Evolutionary conservation across 2,797 vertebrate genomes (phyloP).

Genomic region (Poecilia gillii): DNA sequence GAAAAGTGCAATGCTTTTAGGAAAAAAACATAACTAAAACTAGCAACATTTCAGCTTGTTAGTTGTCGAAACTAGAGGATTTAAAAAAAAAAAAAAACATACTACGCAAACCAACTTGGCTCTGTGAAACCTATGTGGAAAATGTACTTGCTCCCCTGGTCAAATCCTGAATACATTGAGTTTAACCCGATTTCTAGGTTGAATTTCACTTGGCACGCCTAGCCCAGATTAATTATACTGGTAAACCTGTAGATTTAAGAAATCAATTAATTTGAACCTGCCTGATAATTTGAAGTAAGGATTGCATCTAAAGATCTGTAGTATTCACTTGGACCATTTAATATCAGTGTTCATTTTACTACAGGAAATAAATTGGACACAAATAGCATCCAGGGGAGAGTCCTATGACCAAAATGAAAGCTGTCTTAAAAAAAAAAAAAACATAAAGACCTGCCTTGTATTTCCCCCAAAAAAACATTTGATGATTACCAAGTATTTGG

Average conservation of each 20-base stretch:
- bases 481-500: neutral
- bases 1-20: neutral
- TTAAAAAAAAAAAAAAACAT: neutral
- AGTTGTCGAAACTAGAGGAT: neutral
- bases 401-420: neutral
- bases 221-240: neutral
- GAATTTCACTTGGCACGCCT: neutral
- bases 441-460: neutral
- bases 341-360: neutral
- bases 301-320: neutral
- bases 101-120: neutral
- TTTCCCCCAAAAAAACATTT: neutral
- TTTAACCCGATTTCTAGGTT: neutral
- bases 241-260: neutral
- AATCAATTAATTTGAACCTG: neutral
- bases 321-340: neutral
- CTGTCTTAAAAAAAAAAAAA: neutral
- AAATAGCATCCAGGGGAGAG: neutral
- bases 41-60: neutral
- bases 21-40: neutral
- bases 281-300: neutral
- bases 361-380: neutral
- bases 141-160: neutral
- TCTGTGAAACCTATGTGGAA: neutral
- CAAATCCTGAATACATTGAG: neutral